Conservation (phyloP, 2,888 invertebrate species). For the Lasioglossum oenotherae region DNA sequence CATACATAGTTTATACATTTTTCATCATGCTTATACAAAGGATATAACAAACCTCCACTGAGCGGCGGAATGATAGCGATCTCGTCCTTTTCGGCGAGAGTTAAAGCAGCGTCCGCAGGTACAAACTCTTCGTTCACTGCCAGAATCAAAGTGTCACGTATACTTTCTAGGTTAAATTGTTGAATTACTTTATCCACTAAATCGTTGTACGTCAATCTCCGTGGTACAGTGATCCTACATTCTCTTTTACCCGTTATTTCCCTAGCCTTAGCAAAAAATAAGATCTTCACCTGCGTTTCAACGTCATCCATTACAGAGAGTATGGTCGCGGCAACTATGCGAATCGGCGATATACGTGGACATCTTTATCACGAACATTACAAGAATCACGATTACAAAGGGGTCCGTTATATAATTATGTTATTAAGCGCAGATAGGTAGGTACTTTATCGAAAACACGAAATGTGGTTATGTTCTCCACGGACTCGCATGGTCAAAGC, state of each 20-base stretch:
- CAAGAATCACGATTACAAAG: conserved; percentile 2
- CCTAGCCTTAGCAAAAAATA: conserved; percentile 96
- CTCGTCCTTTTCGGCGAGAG: conserved; percentile 90
- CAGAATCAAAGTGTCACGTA: conserved; percentile 90
- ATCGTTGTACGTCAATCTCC: conserved; percentile 86
- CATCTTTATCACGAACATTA: conserved; percentile 36
- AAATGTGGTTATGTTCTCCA: conserved; percentile 55
- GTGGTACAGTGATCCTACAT: conserved; percentile 85
- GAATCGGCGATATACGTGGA: not conserved
- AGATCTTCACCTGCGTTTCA: conserved; percentile 86
- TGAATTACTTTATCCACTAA: conserved; percentile 87
- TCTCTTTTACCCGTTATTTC: conserved; percentile 90
- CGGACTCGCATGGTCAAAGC: conserved; percentile 21
- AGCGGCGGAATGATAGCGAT: conserved; percentile 97
- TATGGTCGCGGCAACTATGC: not conserved
- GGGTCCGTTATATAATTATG: conserved; percentile 55
- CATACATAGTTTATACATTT: not conserved
- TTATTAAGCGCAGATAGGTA: conserved; percentile 12
- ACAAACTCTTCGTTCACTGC: conserved; percentile 94
- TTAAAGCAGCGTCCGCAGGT: conserved; percentile 85
- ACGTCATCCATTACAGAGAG: conserved; percentile 53
- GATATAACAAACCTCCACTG: conserved; percentile 92
- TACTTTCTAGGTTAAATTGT: conserved; percentile 88
- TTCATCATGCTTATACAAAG: not conserved
- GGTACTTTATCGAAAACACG: not conserved